Conservation (phyloP, 2,797 vertebrate genomes). For the Pteropus rufus region DNA sequence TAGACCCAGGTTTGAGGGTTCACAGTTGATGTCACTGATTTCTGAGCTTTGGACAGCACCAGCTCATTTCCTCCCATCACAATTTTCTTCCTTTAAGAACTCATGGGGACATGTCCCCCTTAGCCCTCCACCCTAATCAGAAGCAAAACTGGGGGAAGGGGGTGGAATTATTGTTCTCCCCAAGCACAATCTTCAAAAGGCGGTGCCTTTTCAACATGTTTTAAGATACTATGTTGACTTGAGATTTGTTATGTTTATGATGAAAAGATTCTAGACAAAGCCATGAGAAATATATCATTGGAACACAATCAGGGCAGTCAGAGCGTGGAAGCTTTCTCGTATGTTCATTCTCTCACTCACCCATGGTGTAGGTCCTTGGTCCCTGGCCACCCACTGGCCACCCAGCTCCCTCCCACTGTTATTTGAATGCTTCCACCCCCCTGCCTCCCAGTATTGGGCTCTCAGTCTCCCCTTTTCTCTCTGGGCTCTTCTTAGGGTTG, state of each 20-base stretch:
- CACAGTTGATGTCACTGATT: not conserved
- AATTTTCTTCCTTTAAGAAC: not conserved
- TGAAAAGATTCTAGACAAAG: not conserved
- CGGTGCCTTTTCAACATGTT: not conserved
- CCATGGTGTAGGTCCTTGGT: not conserved
- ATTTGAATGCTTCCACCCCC: not conserved
- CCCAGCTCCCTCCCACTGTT: not conserved
- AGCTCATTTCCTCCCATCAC: not conserved
- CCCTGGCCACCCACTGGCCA: rapidly evolving
- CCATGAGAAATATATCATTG: not conserved
- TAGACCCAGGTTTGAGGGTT: rapidly evolving
- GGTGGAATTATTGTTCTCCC: not conserved
- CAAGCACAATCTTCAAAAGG: not conserved
- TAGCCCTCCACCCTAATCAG: not conserved
- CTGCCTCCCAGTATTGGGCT: no score
- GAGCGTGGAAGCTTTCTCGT: not conserved
- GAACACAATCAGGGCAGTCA: not conserved
- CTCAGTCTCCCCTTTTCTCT: not conserved
- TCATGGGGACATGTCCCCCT: rapidly evolving
- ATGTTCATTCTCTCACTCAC: not conserved
- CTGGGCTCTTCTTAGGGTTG: not conserved
- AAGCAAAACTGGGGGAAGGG: not conserved
- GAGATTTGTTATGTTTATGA: not conserved
- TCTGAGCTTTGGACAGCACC: not conserved
- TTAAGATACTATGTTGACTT: not conserved